phyloP scores from a whole-genome alignment of 2,113 vertebrate genomes.

The Phylloscopus whistleri region DNA sequence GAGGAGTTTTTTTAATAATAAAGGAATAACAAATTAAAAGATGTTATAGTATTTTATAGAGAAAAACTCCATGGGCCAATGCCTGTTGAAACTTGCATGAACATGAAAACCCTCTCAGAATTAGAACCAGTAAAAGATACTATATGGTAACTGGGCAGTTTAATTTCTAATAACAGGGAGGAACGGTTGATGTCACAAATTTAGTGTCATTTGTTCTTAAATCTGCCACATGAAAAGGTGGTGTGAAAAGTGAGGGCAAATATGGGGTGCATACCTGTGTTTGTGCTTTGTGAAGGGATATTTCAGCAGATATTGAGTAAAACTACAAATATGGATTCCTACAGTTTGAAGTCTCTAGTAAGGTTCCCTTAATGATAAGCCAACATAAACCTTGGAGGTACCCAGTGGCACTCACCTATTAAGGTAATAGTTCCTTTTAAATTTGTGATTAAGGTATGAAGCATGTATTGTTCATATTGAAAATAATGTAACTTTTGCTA shows the following conservation, averaged over 20 bases:
- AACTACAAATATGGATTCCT: neutral
- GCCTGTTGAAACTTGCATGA: neutral
- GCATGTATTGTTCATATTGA: neutral
- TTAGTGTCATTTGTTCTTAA: neutral
- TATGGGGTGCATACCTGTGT: rapidly evolving
- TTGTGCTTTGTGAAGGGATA: neutral
- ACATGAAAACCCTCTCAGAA: neutral
- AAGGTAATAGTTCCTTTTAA: neutral
- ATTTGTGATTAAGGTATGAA: neutral
- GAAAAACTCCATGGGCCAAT: neutral
- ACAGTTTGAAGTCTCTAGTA: neutral
- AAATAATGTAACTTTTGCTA: neutral
- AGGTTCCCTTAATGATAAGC: neutral
- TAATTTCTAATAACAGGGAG: neutral
- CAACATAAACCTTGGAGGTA: neutral
- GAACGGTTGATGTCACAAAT: neutral
- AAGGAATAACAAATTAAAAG: neutral
- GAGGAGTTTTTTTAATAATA: neutral
- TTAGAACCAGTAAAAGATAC: neutral
- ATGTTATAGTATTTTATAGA: neutral
- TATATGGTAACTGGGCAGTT: neutral
- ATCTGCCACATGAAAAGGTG: neutral
- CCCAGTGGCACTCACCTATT: neutral
- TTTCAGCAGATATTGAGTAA: neutral
- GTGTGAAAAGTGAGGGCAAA: rapidly evolving